Base-by-base conservation (phyloP, 1,140 invertebrate species). In the Belonocnema kinseyi region DNA sequence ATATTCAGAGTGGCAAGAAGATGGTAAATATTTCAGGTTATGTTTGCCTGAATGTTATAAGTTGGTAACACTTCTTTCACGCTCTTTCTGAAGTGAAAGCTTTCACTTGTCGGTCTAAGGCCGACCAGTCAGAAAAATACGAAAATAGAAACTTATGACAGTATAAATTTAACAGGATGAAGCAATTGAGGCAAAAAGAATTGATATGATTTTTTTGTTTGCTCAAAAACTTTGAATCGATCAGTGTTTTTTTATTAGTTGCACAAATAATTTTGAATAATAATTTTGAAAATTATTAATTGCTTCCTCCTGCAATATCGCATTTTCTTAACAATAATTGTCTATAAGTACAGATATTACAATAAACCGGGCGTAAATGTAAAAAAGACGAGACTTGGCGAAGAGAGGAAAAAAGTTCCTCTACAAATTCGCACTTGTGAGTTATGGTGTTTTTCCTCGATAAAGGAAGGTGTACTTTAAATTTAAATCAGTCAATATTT, bases 331-430 rank as follows among this genome's bases (percentile, higher is more conserved):
- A 66, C 14, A 46, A 46, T 66, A 66, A 66, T 26, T 46, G n/a
- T 5, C 16, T 66, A 66, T 66, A 11, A 46, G 16, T 66, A 66
- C 26, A 75, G 77, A 80, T 83, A 80, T 77, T 77, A 80, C 66
- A 77, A 75, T 80, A 81, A 80, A 74, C 77, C 73, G 77, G 78
- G 77, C 77, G 73, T 77, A 72, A 81, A 81, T 78, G 75, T 80
- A 79, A 76, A 81, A 81, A 80, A 83, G 33, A 80, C 78, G 76
- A 80, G 75, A 80, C 50, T 53, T 56, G 17, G 78, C 77, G 78
- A 82, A 78, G 50, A 52, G 76, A 78, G 82, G 77, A 80, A 26
- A 79, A 81, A 83, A 81, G 54, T 79, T 80, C 77, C 80, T 77
- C 80, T 13, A 70, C 72, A 71, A 52, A 78, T 81, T 80, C 78